Conservation (phyloP, 2,113 vertebrate genomes). For the Indicator maculatus region DNA sequence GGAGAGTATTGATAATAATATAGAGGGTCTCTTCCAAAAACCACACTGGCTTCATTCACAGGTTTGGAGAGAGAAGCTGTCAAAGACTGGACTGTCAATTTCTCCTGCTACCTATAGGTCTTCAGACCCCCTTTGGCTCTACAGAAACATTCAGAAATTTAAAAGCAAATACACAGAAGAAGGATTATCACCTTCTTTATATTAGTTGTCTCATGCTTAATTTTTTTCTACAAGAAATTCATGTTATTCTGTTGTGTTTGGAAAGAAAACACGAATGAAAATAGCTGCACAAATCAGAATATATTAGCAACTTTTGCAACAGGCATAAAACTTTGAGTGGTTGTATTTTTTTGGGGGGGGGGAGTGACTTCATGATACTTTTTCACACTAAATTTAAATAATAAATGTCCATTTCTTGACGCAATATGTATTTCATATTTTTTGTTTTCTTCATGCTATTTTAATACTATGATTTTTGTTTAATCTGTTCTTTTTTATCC, state of each 20-base stretch:
- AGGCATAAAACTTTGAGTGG: background rate
- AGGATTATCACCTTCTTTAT: background rate
- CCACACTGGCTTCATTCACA: background rate
- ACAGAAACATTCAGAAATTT: background rate
- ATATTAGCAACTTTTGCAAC: background rate
- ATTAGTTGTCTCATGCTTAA: background rate
- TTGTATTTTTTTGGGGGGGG: background rate
- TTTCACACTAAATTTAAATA: background rate
- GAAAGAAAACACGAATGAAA: background rate
- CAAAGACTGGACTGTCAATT: background rate
- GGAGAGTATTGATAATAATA: background rate
- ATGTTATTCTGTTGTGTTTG: background rate
- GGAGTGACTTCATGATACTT: background rate
- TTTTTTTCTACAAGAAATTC: background rate
- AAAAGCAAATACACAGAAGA: background rate
- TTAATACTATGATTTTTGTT: background rate
- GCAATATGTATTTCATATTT: background rate
- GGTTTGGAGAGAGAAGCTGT: background rate
- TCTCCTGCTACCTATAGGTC: background rate
- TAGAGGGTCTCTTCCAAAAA: background rate
- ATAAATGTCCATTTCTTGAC: background rate
- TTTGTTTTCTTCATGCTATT: background rate
- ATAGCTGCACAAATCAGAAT: background rate
- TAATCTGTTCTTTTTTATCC: background rate
- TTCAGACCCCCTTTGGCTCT: background rate